These are phyloP conservation scores for Xestia xanthographa DNA, from an alignment of 2,888 invertebrate genomes.

Conservation along the genomic window DNA sequence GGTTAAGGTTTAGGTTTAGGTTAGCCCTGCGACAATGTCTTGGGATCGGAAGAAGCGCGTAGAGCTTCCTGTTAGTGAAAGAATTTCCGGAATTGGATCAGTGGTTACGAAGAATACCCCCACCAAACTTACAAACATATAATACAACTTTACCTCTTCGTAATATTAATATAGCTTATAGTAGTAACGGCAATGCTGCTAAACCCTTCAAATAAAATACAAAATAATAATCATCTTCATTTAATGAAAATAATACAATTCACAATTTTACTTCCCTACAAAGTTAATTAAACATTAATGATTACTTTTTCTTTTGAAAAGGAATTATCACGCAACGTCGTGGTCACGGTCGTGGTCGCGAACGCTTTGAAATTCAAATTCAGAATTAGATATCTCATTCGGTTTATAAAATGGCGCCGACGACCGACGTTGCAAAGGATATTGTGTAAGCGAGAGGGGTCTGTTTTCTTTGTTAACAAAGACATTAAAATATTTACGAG, in stretches of 20 bases:
- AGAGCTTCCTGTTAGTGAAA: background rate
- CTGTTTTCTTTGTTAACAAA: background rate
- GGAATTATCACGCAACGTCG: constrained; percentile 24
- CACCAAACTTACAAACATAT: background rate
- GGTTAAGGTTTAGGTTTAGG: no score
- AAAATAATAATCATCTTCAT: background rate
- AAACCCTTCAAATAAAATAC: background rate
- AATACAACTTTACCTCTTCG: background rate
- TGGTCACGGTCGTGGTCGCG: constrained; percentile 3
- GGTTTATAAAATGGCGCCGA: constrained; percentile 32
- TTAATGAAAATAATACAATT: constrained; percentile 8
- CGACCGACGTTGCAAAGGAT: background rate
- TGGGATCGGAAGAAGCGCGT: no score
- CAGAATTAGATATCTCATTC: constrained; percentile 25
- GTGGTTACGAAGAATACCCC: background rate
- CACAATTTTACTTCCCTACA: background rate
- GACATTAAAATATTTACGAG: no score
- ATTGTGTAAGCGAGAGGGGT: background rate
- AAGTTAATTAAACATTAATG: constrained; percentile 40
- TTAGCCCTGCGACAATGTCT: no score
- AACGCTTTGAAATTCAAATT: constrained; percentile 52
- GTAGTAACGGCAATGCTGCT: background rate
- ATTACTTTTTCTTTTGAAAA: constrained; percentile 28
- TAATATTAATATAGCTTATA: background rate
- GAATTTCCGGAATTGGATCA: background rate